Evolutionary conservation across 53 echinoderm and acorn worm species (phyloP).

Genomic region (Paracentrotus lividus): DNA sequence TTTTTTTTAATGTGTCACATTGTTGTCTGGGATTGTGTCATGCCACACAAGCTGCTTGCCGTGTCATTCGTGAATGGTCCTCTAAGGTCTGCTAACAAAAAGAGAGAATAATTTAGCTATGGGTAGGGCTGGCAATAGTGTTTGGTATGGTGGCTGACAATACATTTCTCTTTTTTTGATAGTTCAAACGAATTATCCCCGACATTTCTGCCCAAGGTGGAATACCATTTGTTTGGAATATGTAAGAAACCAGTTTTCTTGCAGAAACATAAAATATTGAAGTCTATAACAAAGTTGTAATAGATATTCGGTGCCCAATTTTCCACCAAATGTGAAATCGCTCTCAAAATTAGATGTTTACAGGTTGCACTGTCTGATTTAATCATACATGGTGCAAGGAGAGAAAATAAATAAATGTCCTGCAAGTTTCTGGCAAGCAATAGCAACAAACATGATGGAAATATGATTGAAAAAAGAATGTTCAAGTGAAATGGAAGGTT

Average conservation of each 20-base stretch:
- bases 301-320: not conserved
- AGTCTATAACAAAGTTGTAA: not conserved
- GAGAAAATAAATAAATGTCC: not conserved
- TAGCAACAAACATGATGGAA: not conserved
- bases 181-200: not conserved
- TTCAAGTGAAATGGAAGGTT: conserved; percentile 39
- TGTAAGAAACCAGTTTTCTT: not conserved
- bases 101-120: conserved; percentile 32
- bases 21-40: conserved; percentile 69
- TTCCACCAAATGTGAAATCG: not conserved
- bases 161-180: not conserved
- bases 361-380: not conserved
- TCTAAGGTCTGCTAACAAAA: conserved; percentile 62
- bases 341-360: not conserved
- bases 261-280: not conserved
- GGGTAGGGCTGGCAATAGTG: not conserved
- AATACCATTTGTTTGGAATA: not conserved
- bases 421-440: not conserved
- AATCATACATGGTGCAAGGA: not conserved
- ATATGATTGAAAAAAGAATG: not conserved
- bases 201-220: not conserved
- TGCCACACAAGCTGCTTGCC: conserved; percentile 74
- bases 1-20: conserved; percentile 40
- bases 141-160: conserved; percentile 40
- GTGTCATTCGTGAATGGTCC: conserved; percentile 70